Evolutionary conservation across 2,888 invertebrate genomes (phyloP).

Genomic region (Pimpla rufipes): DNA sequence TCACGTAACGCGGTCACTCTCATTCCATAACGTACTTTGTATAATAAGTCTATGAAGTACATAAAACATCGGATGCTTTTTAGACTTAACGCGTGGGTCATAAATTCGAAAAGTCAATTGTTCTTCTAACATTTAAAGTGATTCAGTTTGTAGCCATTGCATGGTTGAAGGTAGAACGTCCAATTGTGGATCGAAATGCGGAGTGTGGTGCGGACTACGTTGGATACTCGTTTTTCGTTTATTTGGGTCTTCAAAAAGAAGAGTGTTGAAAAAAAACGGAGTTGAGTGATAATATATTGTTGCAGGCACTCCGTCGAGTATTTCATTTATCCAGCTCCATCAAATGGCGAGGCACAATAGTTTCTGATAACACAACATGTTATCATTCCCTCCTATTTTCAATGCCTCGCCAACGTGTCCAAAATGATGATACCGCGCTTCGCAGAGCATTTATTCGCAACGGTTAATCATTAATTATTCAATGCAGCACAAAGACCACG

Average conservation of each 20-base stretch:
- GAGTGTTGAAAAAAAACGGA: not conserved
- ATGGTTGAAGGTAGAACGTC: too few species aligned
- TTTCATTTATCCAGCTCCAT: constrained; percentile 15
- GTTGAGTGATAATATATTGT: not conserved
- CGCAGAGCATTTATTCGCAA: constrained; percentile 34
- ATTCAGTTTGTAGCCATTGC: too few species aligned
- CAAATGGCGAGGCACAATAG: not conserved
- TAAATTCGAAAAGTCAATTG: too few species aligned
- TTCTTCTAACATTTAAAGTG: too few species aligned
- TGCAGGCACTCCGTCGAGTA: not conserved
- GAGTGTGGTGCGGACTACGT: too few species aligned
- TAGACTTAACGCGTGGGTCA: too few species aligned
- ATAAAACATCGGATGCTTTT: too few species aligned
- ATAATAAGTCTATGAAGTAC: not conserved
- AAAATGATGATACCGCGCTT: constrained; percentile 40
- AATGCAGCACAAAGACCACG: constrained; percentile 42
- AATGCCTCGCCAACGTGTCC: constrained; percentile 22
- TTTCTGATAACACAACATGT: constrained; percentile 27
- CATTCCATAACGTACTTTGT: constrained; percentile 6
- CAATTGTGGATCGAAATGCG: too few species aligned
- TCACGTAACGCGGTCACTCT: constrained; percentile 33
- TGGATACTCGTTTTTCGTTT: too few species aligned
- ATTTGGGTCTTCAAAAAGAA: too few species aligned
- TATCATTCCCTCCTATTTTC: constrained; percentile 44
- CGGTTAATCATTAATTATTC: constrained; percentile 64